A percentile compares a stretch with the other conserved stretches of the same genome.
phyloP scores from a whole-genome alignment of 2,888 invertebrate genomes.

The Camptogramma bilineatum region DNA sequence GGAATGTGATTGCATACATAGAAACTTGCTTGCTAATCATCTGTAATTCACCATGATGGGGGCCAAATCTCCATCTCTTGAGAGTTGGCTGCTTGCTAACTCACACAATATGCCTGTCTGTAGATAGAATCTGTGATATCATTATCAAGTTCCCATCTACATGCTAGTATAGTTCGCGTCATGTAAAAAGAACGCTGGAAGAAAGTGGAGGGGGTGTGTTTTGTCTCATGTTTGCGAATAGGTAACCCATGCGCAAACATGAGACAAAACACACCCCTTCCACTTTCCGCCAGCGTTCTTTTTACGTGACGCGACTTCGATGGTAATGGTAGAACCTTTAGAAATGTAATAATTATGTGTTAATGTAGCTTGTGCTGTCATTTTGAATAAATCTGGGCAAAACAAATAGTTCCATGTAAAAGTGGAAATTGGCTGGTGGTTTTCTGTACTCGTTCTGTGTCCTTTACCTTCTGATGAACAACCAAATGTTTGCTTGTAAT shows the following conservation, averaged over 20 bases:
- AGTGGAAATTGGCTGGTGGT: slow-evolving; percentile 76
- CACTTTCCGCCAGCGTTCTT: no score
- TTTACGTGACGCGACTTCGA: no score
- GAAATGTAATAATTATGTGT: slow-evolving; percentile 7
- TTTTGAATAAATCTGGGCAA: slow-evolving; percentile 57
- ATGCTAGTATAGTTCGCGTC: background rate
- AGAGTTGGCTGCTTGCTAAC: background rate
- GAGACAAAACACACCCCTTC: no score
- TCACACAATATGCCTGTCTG: background rate
- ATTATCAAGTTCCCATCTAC: slow-evolving; percentile 3
- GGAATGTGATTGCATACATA: background rate
- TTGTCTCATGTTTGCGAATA: no score
- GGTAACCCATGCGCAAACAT: no score
- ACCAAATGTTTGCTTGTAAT: slow-evolving; percentile 1
- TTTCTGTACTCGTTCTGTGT: slow-evolving; percentile 78
- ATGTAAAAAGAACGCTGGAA: no score
- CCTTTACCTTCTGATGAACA: slow-evolving; percentile 79
- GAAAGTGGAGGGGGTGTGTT: no score
- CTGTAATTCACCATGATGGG: background rate
- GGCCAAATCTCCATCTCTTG: background rate
- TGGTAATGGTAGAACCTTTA: slow-evolving; percentile 11
- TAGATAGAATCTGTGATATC: background rate
- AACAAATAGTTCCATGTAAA: slow-evolving; percentile 11
- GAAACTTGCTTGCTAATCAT: background rate
- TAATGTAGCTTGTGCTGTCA: slow-evolving; percentile 53